phyloP scores from a whole-genome alignment of 2,888 invertebrate genomes.

The Harpagoxenus sublaevis region DNA sequence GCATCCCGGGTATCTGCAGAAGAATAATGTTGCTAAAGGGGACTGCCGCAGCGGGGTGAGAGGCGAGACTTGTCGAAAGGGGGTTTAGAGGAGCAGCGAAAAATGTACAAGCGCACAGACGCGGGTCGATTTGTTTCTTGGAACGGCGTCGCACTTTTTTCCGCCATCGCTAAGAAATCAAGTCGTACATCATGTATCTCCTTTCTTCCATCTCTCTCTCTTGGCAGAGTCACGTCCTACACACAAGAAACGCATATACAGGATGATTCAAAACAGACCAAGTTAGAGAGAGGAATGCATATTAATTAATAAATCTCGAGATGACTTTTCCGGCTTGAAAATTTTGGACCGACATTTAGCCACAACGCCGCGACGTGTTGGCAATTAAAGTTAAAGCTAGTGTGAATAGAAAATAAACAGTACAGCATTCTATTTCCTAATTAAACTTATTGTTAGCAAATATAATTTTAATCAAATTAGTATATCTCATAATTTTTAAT shows the following conservation, averaged over 20 bases:
- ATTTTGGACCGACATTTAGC: neutral
- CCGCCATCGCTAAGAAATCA: slow-evolving; percentile 73
- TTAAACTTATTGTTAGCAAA: neutral
- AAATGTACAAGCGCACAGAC: slow-evolving; percentile 58
- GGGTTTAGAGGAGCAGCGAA: slow-evolving; percentile 34
- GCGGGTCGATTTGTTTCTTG: slow-evolving; percentile 73
- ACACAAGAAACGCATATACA: slow-evolving; percentile 41
- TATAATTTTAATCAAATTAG: neutral
- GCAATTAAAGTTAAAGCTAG: neutral
- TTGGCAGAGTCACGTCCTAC: slow-evolving; percentile 54
- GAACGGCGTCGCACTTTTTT: slow-evolving; percentile 66
- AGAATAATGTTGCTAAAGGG: slow-evolving; percentile 53
- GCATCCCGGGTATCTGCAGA: slow-evolving; percentile 47
- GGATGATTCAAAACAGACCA: slow-evolving; percentile 42
- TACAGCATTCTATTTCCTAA: neutral
- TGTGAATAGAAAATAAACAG: neutral
- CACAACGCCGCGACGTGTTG: neutral
- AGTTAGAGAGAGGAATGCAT: neutral
- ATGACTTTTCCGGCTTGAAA: neutral
- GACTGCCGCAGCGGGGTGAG: neutral
- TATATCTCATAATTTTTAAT: neutral
- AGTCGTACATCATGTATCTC: slow-evolving; percentile 59
- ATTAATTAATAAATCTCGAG: slow-evolving; percentile 22
- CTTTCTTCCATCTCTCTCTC: slow-evolving; percentile 27
- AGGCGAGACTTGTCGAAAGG: slow-evolving; percentile 40